Base-by-base conservation (phyloP, 1,140 invertebrate species). In the Ceratina japonica region DNA sequence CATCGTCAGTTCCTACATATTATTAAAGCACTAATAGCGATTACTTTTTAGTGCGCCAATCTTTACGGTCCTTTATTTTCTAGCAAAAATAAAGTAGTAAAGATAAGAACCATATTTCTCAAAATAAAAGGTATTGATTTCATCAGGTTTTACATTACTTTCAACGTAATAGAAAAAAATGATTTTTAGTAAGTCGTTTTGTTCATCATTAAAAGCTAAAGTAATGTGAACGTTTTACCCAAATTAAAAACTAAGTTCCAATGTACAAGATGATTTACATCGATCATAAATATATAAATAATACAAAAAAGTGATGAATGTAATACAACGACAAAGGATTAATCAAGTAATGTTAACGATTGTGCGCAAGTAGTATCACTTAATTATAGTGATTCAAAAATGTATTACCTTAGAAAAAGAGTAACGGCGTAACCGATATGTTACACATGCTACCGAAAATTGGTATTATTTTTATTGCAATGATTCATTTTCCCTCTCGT, bases 281-380 rank as follows among this genome's bases (percentile, higher is more conserved):
- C 16, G 16, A 56, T 18, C 54, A 56, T 56, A 56, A 37, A n/a
- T 15, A 3, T 5, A 51, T 52, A 71, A 18, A 3, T 16, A 13
- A 22, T 12, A 44, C 37, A 44, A 0, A 18, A 78, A 63, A n/a
- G n/a, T n/a, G n/a, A n/a, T n/a, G n/a, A n/a, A n/a, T n/a, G 2
- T 20, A n/a, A 56, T 44, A 12, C 51, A 31, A 1, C 27, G 44
- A 22, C 51, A 78, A 78, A 78, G 59, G 59, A 78, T 72, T 62
- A 15, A 44, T 71, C 22, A 72, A 72, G 5, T 62, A 78, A 58
- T 13, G 44, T n/a, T 64, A 66, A 59, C 31, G 54, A 66, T 74
- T 79, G 77, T 79, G 77, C 77, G 70, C 70, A 22, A 51, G 27
- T 74, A 73, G n/a, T 52, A 66, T 79, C 16, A 64, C 49, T 72